phyloP scores from a whole-genome alignment of 1,140 invertebrate genomes.

The Euschistus heros region DNA sequence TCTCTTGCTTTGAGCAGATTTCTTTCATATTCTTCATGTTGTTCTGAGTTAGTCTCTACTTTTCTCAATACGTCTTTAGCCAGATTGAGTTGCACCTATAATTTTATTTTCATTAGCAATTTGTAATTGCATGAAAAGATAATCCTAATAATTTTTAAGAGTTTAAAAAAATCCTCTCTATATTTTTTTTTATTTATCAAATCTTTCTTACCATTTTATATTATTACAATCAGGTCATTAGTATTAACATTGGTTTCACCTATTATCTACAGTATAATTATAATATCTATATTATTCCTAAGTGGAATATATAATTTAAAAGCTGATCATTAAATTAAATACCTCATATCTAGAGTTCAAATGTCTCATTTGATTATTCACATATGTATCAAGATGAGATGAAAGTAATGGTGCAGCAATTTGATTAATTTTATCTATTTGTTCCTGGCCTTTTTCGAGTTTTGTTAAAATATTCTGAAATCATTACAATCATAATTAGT shows the following conservation, averaged over 20 bases:
- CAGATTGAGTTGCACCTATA: constrained; percentile 65
- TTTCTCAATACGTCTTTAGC: constrained; percentile 89
- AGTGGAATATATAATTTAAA: background rate
- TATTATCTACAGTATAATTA: no score
- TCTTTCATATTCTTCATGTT: constrained; percentile 73
- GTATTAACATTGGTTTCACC: no score
- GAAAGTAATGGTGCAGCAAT: constrained; percentile 58
- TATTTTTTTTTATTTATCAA: no score
- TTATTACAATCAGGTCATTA: no score
- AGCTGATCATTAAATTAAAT: background rate
- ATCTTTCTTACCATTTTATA: no score
- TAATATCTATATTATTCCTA: no score
- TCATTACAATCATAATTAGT: constrained; percentile 14
- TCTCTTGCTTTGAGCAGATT: constrained; percentile 66
- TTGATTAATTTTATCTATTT: constrained; percentile 74
- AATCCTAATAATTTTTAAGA: no score
- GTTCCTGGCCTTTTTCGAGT: constrained; percentile 65
- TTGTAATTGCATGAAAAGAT: no score
- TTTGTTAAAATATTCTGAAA: constrained; percentile 57
- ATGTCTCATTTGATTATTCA: constrained; percentile 81
- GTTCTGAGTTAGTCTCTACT: constrained; percentile 78
- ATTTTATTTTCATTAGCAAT: background rate
- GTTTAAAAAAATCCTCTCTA: no score
- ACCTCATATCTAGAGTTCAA: constrained; percentile 81
- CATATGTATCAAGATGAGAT: constrained; percentile 79